These are phyloP conservation scores for Aleiodes alternator DNA, from an alignment of 2,888 invertebrate genomes.

Conservation along the genomic window DNA sequence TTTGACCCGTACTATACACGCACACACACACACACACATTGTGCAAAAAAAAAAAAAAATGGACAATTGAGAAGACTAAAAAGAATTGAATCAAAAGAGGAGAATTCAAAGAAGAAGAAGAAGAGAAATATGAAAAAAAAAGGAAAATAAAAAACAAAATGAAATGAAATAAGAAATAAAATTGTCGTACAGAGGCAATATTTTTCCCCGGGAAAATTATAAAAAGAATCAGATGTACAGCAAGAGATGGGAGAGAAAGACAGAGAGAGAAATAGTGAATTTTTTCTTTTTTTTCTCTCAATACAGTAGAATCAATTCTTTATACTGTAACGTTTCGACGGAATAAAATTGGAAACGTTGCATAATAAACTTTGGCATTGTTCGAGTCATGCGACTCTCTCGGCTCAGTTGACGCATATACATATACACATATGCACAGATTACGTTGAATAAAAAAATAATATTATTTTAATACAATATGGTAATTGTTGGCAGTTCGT, in stretches of 20 bases:
- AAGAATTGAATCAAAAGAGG: neutral
- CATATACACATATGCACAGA: neutral
- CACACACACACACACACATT: neutral
- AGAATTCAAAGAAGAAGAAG: conserved; percentile 23
- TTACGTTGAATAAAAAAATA: too few relatives aligned
- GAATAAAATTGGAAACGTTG: conserved; percentile 44
- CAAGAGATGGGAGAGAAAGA: conserved; percentile 18
- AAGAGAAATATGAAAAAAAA: conserved; percentile 28
- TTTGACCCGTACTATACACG: conserved; percentile 33
- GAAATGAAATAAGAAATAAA: conserved; percentile 30
- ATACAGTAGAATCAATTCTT: conserved; percentile 17
- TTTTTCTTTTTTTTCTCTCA: neutral
- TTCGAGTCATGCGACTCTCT: conserved; percentile 42
- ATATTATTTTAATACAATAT: neutral
- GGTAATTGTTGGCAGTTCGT: conserved; percentile 18
- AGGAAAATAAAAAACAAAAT: conserved; percentile 5
- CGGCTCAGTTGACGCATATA: conserved; percentile 13
- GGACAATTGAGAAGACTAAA: conserved; percentile 8
- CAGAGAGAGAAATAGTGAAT: neutral
- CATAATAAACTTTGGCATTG: conserved; percentile 41
- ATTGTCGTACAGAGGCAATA: conserved; percentile 30
- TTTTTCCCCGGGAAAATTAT: conserved; percentile 36
- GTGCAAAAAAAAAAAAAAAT: neutral
- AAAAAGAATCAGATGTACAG: conserved; percentile 5
- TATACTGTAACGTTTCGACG: conserved; percentile 22